A percentile compares a stretch with the other conserved stretches of the same genome.
Evolutionary conservation across 2,888 invertebrate genomes (phyloP).

Genomic region (Capitulum mitella): DNA sequence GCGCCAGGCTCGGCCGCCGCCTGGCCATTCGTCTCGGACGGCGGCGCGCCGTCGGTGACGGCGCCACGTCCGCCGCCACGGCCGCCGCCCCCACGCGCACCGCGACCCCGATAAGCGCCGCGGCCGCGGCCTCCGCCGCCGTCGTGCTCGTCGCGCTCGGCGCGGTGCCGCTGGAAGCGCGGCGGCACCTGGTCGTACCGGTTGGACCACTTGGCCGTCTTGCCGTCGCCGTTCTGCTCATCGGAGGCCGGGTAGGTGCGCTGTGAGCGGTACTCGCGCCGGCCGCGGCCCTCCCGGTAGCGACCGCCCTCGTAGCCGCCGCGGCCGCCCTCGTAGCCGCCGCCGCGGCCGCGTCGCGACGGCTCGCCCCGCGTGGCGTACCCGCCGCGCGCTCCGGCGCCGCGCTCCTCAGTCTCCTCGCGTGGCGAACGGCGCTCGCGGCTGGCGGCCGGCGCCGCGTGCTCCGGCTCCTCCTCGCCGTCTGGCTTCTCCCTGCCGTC

Average conservation of each 20-base stretch:
- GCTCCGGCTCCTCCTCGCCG: background rate
- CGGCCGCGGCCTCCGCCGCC: conserved; percentile 38
- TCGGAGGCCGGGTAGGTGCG: background rate
- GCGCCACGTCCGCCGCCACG: conserved; percentile 36
- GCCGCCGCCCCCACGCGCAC: conserved; percentile 38
- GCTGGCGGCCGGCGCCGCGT: background rate
- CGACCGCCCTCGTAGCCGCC: conserved; percentile 19
- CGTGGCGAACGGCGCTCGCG: background rate
- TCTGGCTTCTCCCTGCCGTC: background rate
- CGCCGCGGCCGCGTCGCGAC: background rate
- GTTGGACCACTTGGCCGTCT: conserved; percentile 7
- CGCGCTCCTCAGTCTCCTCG: background rate
- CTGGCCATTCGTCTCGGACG: conserved; percentile 36
- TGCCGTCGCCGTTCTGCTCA: background rate
- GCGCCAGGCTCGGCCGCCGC: background rate
- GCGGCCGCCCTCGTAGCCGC: conserved; percentile 26
- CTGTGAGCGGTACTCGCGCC: conserved; percentile 24
- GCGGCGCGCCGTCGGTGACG: background rate
- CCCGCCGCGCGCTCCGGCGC: background rate
- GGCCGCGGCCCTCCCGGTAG: conserved; percentile 12
- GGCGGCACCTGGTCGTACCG: conserved; percentile 37
- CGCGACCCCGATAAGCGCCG: conserved; percentile 29
- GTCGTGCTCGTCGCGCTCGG: conserved; percentile 38
- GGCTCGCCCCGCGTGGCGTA: background rate
- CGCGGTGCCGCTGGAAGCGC: conserved; percentile 36